Conservation (phyloP, 2,797 vertebrate species). For the Hemitrygon akajei region DNA sequence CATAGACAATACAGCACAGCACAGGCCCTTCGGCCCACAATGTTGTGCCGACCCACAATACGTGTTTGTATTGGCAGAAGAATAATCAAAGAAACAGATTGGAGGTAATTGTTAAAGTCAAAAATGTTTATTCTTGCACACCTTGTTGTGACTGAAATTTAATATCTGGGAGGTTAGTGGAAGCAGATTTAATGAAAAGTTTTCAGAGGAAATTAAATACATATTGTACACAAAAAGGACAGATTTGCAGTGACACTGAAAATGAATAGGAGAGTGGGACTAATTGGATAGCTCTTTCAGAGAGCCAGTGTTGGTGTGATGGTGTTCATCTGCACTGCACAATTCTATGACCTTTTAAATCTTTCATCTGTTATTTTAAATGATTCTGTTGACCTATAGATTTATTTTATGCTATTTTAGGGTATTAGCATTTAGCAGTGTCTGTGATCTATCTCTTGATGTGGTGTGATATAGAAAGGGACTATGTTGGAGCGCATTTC, state of each 20-base stretch:
- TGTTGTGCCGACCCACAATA: too few species aligned
- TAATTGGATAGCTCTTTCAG: neutral
- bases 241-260: neutral
- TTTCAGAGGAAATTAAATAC: neutral
- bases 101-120: neutral
- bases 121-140: neutral
- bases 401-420: neutral
- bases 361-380: slow-evolving; percentile 17
- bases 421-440: neutral
- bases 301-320: neutral
- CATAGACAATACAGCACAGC: too few species aligned
- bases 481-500: neutral
- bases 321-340: too few species aligned
- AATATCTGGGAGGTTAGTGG: neutral
- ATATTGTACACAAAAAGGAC: neutral
- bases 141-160: neutral
- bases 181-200: neutral
- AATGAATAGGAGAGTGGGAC: neutral
- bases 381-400: neutral
- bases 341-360: neutral
- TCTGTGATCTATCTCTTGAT: too few species aligned
- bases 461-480: too few species aligned
- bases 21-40: too few species aligned
- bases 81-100: neutral
- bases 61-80: neutral